A percentile compares a stretch with the other conserved stretches of the same genome.
phyloP scores from a whole-genome alignment of 2,113 vertebrate genomes.

The Malurus elegans region DNA sequence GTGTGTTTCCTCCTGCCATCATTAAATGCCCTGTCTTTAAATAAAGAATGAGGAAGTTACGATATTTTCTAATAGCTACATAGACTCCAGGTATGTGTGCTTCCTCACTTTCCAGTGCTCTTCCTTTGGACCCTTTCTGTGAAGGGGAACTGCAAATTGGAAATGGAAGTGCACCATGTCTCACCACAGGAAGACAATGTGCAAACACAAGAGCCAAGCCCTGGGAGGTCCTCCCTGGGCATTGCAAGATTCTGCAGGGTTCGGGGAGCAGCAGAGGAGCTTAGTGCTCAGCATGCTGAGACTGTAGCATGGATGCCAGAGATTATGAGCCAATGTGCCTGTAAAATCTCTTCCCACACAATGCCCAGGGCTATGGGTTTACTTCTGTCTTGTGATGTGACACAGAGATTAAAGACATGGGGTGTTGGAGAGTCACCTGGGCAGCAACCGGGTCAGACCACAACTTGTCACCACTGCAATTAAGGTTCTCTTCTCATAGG shows the following conservation, averaged over 20 bases:
- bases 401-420: background rate
- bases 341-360: background rate
- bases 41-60: background rate
- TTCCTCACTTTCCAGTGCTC: background rate
- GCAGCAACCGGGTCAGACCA: background rate
- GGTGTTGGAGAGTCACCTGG: background rate
- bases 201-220: accelerated
- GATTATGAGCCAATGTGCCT: background rate
- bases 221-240: background rate
- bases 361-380: background rate
- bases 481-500: background rate
- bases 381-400: background rate
- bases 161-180: background rate
- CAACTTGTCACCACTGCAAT: background rate
- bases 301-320: background rate
- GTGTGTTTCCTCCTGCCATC: background rate
- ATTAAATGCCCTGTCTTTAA: background rate
- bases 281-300: background rate
- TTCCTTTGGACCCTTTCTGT: background rate
- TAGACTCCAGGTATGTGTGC: accelerated
- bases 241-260: background rate
- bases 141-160: background rate
- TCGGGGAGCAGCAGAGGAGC: accelerated
- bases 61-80: background rate
- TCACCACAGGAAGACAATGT: background rate